Base-by-base conservation (phyloP, 2,888 invertebrate genomes). In the Eilema caniola region DNA sequence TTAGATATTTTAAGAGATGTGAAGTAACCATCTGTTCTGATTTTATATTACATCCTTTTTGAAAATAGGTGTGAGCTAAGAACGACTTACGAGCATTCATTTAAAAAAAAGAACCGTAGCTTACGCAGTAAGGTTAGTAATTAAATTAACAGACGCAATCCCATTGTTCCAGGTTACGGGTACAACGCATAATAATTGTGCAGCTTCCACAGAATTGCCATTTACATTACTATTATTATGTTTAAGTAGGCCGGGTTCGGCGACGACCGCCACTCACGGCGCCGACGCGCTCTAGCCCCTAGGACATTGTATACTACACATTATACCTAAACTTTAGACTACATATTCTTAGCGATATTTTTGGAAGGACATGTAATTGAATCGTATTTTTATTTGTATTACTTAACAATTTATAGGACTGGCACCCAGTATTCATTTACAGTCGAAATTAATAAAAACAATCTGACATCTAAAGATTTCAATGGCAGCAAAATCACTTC, bases 181-280 rank as follows among this genome's bases (percentile, higher is more conserved):
- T 80, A 71, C 74, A 80, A 79, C 80, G 78, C 82, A 81, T 81
- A 83, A 88, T 81, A 83, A 88, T 91, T 88, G 90, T 87, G 93
- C 93, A 90, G 93, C 93, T 93, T 93, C 93, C 93, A 93, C 93
- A 86, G 87, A 91, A 92, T 92, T 92, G 93, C 93, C 94, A 93
- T 93, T 92, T 89, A 89, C 88, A 87, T 91, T 89, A 88, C 84
- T 88, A 86, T 81, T 85, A 79, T 81, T 77, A 86, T 71, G 53
- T 75, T 84, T 85, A 86, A 81, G 85, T 88, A 85, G 85, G 83
- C 78, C 84, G 79, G 73, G 78, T 75, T 75, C 78, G 78, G 69
- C 82, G 74, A 53, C 76, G 76, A 73, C 72, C 78, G 73, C 60
- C 64, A 75, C 74, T 73, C 60, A 67, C 69, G 69, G 31, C 78